Base-by-base conservation (phyloP, 2,888 invertebrate species). In the Orgyia antiqua region DNA sequence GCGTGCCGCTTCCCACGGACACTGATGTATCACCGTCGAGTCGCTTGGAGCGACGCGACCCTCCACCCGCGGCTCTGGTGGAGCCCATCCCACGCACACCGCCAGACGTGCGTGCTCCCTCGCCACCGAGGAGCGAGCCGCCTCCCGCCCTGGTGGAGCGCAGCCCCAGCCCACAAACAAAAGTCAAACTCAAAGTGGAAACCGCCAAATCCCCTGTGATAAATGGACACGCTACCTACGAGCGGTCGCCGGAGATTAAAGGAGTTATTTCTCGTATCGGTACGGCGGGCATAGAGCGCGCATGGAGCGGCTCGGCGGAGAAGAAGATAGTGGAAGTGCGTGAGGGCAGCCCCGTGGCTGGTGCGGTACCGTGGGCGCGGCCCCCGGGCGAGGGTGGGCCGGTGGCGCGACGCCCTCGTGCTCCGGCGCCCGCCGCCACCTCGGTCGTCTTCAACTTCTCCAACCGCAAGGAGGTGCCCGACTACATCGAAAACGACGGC, bases 401-500 rank as follows among this genome's bases (percentile, higher is more conserved):
- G 59, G 11, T 4, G 23, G 20, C 31, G 36, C 39, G 49, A 53
- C 66, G 51, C 7, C 12, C 40, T 18, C 65, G 67, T 30, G 55
- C 56, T 15, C 68, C 75, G 6, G 55, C 69, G 29, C 63, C 75
- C 39, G 84, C 89, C 48, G 84, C 89, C 62, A 92, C 90, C 52
- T 92, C 93, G 50, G 91, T 95, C 83, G 94, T 95, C 46, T 96
- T 96, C 86, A 94, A 96, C 87, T 96, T 96, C 80, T 93, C 92
- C 49, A 88, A 90, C 76, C 90, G 93, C 64, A 93, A 93, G 77
- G 93, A 93, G 62, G 94, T 95, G 60, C 96, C 96, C 29, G 94
- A 96, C 88, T 95, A 96, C 79, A 94, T 96, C 65, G 94, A 94
- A 72, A 95, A 95, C 82, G 95, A 96, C 87, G 94, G 94, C 52